Evolutionary conservation across 1,140 invertebrate species (phyloP).

Genomic region (Temnothorax curvispinosus): DNA sequence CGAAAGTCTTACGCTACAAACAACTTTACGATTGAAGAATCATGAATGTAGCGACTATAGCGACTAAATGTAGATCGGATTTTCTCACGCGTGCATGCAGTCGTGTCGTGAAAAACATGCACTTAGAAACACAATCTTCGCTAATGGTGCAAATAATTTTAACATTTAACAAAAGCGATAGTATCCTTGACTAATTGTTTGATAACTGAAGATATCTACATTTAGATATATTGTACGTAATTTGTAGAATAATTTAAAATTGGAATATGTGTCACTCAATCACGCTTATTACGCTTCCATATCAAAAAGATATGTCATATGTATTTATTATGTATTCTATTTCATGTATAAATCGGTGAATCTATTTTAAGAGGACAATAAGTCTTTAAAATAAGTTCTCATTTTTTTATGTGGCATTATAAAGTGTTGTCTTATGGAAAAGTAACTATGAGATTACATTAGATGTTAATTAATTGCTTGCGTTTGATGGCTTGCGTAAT

Average conservation of each 20-base stretch:
- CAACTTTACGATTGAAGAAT: constrained; percentile 12
- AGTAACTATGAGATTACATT: no score
- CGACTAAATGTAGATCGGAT: background rate
- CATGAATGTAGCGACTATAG: background rate
- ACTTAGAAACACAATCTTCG: background rate
- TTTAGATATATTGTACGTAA: background rate
- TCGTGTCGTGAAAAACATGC: background rate
- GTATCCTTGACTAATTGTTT: background rate
- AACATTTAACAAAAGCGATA: background rate
- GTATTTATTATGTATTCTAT: background rate
- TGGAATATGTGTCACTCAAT: background rate
- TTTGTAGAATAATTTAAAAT: background rate
- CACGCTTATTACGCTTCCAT: no score
- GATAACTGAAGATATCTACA: background rate
- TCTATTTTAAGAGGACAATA: background rate
- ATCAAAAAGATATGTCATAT: no score
- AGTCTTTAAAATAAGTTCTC: no score
- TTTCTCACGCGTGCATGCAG: background rate
- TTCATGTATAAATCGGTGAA: background rate
- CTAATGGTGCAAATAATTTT: background rate
- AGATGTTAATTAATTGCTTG: no score
- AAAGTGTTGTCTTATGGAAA: no score
- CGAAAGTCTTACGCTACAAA: constrained; percentile 24
- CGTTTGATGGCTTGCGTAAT: no score
- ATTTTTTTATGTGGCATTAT: no score